These are phyloP conservation scores for Fissipunctia ypsillon DNA, from an alignment of 2,888 invertebrate genomes.

Conservation along the genomic window DNA sequence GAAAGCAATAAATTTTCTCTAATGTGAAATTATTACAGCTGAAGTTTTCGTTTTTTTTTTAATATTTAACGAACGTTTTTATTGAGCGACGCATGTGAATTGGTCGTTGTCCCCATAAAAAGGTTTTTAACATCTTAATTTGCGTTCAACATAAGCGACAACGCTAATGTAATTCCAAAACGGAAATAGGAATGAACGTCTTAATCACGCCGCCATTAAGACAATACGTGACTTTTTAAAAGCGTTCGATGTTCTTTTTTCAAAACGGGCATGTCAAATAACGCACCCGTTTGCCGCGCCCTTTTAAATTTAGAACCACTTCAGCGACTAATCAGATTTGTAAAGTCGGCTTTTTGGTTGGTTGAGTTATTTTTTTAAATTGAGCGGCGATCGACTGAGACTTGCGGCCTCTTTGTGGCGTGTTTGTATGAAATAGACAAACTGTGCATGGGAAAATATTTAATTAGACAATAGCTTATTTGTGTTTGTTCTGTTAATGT, in stretches of 20 bases:
- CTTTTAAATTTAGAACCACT: slow-evolving; percentile 90
- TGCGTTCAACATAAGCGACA: slow-evolving; percentile 46
- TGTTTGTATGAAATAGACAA: slow-evolving; percentile 78
- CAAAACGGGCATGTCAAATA: slow-evolving; percentile 84
- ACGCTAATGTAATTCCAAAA: slow-evolving; percentile 56
- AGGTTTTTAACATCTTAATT: slow-evolving; percentile 50
- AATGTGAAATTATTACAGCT: slow-evolving; percentile 71
- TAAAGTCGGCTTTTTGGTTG: slow-evolving; percentile 85
- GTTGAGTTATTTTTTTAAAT: slow-evolving; percentile 72
- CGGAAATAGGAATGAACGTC: slow-evolving; percentile 76
- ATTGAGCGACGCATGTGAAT: slow-evolving; percentile 48
- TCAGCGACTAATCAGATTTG: slow-evolving; percentile 88
- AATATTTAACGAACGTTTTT: slow-evolving; percentile 38
- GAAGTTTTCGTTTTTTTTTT: slow-evolving; percentile 65
- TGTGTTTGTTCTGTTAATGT: slow-evolving; percentile 90
- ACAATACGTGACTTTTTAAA: slow-evolving; percentile 82
- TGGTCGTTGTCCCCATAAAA: slow-evolving; percentile 47
- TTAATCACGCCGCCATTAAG: slow-evolving; percentile 83
- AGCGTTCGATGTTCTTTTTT: slow-evolving; percentile 78
- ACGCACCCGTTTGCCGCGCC: slow-evolving; percentile 75
- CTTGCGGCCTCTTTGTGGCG: slow-evolving; percentile 83
- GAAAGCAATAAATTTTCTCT: slow-evolving; percentile 82
- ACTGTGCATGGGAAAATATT: slow-evolving; percentile 88
- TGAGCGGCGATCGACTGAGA: slow-evolving; percentile 75
- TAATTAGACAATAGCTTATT: slow-evolving; percentile 90